A percentile compares a stretch with the other conserved stretches of the same genome.
Evolutionary conservation across 2,113 vertebrate species (phyloP).

Genomic region (Pyrgilauda ruficollis): DNA sequence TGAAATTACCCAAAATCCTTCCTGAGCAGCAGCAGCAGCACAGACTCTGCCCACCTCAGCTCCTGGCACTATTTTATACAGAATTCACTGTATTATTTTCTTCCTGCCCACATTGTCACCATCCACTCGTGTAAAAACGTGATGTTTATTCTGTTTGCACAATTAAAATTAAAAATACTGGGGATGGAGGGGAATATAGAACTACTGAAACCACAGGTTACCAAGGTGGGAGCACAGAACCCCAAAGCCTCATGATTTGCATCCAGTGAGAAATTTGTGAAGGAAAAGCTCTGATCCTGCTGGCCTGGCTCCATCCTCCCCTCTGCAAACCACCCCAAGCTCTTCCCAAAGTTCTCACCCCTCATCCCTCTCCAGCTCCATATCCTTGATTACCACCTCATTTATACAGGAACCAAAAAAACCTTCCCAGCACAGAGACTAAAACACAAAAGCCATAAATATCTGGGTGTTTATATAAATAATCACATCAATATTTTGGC

Average conservation of each 20-base stretch:
- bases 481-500: not conserved
- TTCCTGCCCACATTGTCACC: not conserved
- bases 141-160: not conserved
- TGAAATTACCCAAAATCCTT: not conserved
- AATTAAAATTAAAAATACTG: not conserved
- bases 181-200: not conserved
- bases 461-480: not conserved
- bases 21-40: not conserved
- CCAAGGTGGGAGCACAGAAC: not conserved
- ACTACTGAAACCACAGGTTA: not conserved
- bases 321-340: not conserved
- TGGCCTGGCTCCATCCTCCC: not conserved
- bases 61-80: not conserved
- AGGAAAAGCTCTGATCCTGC: not conserved
- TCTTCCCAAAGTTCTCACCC: not conserved
- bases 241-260: not conserved
- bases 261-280: fast-evolving
- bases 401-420: not conserved
- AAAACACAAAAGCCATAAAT: not conserved
- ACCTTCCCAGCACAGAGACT: not conserved
- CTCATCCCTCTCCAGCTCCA: not conserved
- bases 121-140: not conserved
- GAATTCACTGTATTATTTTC: not conserved
- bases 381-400: not conserved
- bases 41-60: not conserved